phyloP scores from a whole-genome alignment of 30 jellyfish, hydroid and myxozoan genomes.

The Haliclystus octoradiatus region DNA sequence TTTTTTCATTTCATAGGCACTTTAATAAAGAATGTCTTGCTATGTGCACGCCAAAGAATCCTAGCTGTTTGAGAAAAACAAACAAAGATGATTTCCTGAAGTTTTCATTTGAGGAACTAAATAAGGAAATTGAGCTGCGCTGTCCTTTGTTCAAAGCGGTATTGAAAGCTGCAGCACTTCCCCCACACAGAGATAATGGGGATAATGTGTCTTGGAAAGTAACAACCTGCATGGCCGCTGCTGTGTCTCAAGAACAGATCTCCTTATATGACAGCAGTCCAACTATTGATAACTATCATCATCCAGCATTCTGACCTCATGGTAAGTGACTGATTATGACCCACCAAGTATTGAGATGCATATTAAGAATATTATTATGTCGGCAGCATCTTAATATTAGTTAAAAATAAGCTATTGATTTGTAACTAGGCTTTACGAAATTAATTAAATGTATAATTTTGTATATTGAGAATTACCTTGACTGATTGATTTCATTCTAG shows the following conservation, averaged over 20 bases:
- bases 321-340: no score
- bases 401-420: no score
- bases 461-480: no score
- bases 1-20: no score
- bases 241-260: constrained; percentile 9
- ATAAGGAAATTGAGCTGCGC: constrained; percentile 1
- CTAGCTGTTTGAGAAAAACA: constrained; percentile 7
- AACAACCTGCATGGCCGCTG: constrained; percentile 9
- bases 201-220: constrained; percentile 1
- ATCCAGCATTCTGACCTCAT: constrained; percentile 14
- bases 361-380: no score
- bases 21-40: constrained; percentile 4
- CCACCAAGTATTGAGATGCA: no score
- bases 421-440: no score
- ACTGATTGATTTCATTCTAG: no score
- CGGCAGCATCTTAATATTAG: no score
- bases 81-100: constrained; percentile 5
- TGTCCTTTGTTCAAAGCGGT: constrained; percentile 10
- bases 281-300: constrained; percentile 4
- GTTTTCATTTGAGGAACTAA: constrained; percentile 7
- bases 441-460: no score
- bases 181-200: not conserved
- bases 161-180: constrained; percentile 12
- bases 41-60: constrained; percentile 1
- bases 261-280: constrained; percentile 11